Evolutionary conservation across 2,888 invertebrate genomes (phyloP).

Genomic region (Eupithecia vulgata): DNA sequence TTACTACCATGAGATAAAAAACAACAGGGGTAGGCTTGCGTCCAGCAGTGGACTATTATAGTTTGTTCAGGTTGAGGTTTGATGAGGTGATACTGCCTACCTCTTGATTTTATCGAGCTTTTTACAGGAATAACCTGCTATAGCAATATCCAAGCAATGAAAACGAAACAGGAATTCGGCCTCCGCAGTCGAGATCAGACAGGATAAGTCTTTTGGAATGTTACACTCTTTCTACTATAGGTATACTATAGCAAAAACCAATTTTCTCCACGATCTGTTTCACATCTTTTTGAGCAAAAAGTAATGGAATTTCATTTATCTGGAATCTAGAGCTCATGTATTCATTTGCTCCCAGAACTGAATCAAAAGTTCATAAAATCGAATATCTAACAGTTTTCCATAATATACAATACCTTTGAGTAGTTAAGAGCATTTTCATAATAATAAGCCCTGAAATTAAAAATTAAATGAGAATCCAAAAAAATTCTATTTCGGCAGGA

Average conservation of each 20-base stretch:
- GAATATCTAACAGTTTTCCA: background rate
- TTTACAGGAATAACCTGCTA: background rate
- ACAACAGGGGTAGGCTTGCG: too few species aligned
- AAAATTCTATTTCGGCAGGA: too few species aligned
- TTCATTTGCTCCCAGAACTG: background rate
- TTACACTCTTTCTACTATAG: too few species aligned
- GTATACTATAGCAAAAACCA: constrained; percentile 19
- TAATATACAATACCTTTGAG: too few species aligned
- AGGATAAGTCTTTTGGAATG: constrained; percentile 19
- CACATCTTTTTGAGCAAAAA: constrained; percentile 16
- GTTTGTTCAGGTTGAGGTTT: too few species aligned
- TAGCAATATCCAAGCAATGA: background rate
- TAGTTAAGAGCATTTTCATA: background rate
- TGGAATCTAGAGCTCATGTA: background rate
- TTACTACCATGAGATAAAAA: too few species aligned
- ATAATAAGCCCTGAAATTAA: background rate
- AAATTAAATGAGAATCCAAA: too few species aligned
- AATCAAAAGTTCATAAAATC: background rate
- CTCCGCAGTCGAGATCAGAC: background rate
- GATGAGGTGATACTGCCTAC: too few species aligned
- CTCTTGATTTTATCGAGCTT: background rate
- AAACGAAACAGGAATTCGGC: constrained; percentile 4
- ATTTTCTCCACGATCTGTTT: constrained; percentile 17
- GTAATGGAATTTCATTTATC: constrained; percentile 21
- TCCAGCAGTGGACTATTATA: too few species aligned